A percentile compares a stretch with the other conserved stretches of the same genome.
These are phyloP conservation scores for Dolichopus griseipennis DNA, from an alignment of 2,888 invertebrate species.

Conservation along the genomic window DNA sequence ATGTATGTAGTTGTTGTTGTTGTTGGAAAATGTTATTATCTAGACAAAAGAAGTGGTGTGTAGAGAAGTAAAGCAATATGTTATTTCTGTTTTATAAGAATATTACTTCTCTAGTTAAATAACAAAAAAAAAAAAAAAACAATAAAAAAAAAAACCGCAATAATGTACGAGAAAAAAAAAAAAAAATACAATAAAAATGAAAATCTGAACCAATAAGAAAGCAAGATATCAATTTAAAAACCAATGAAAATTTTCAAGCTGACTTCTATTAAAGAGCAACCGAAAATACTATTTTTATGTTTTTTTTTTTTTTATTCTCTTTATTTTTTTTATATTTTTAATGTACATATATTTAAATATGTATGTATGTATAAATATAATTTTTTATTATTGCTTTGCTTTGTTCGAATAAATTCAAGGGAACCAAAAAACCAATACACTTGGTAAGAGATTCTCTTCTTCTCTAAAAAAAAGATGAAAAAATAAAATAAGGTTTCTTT, in stretches of 20 bases:
- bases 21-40: no score
- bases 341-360: background rate
- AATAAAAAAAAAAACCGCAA: background rate
- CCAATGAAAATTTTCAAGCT: background rate
- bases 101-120: no score
- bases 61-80: no score
- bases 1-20: no score
- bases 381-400: background rate
- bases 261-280: background rate
- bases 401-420: background rate
- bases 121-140: background rate
- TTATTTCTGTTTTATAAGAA: no score
- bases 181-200: background rate
- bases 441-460: background rate
- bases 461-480: no score
- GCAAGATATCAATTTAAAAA: background rate
- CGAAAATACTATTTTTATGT: background rate
- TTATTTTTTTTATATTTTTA: background rate
- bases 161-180: background rate
- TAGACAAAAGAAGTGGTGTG: no score
- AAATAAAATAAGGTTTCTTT: no score
- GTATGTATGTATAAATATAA: no score
- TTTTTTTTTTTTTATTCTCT: background rate
- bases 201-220: constrained; percentile 1
- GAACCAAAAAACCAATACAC: background rate